Evolutionary conservation across 2,113 vertebrate genomes (phyloP).

Genomic region (Callionymus lyra): DNA sequence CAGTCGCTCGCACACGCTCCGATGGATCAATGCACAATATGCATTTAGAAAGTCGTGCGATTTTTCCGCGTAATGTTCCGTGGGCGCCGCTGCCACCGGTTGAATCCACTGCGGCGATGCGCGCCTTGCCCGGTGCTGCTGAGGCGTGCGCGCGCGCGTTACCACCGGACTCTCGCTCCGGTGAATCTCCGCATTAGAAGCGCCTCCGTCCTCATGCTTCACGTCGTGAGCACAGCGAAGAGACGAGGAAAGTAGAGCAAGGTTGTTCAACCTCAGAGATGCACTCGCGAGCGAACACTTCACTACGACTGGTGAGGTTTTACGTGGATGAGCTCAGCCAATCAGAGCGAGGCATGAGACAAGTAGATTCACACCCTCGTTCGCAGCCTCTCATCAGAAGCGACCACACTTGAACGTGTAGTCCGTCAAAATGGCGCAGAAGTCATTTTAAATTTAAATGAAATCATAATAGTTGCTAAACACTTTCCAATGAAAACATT

Average conservation of each 20-base stretch:
- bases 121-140: constrained; percentile 57
- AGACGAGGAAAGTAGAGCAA: constrained; percentile 11
- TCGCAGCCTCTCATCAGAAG: no score
- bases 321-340: constrained; percentile 31
- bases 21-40: no score
- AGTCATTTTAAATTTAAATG: no score
- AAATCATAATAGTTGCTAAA: no score
- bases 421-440: no score
- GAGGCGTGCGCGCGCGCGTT: constrained; percentile 30
- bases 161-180: constrained; percentile 13
- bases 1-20: constrained; percentile 23
- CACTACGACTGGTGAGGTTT: constrained; percentile 27
- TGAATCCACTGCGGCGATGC: constrained; percentile 54
- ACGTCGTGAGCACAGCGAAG: not conserved
- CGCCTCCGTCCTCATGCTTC: not conserved
- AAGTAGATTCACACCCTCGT: no score
- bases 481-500: no score
- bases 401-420: no score
- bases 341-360: constrained; percentile 20
- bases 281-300: no score
- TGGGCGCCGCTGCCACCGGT: constrained; percentile 47
- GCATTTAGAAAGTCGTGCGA: no score
- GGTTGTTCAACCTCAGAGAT: not conserved
- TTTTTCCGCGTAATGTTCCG: not conserved
- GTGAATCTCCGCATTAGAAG: constrained; percentile 1